These are phyloP conservation scores for Pelobates fuscus DNA, from an alignment of 2,113 vertebrate species.

Conservation along the genomic window DNA sequence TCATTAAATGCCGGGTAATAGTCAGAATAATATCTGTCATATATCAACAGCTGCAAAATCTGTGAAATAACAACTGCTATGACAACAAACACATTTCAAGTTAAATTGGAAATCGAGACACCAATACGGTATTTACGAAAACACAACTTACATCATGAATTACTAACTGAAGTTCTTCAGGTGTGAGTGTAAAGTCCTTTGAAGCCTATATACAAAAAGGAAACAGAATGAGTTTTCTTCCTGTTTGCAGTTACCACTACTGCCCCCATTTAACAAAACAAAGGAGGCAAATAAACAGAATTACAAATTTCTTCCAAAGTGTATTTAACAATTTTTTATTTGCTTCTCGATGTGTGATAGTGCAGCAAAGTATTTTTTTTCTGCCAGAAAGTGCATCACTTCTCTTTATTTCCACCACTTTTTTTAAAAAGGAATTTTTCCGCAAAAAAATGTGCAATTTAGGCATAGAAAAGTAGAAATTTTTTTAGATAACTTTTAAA, in stretches of 20 bases:
- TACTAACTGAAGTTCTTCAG: not conserved
- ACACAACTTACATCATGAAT: not conserved
- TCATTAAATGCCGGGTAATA: not conserved
- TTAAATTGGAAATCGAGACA: not conserved
- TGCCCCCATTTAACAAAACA: not conserved
- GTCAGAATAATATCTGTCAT: not conserved
- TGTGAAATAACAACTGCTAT: not conserved
- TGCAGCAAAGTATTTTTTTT: not conserved
- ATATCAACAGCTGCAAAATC: not conserved
- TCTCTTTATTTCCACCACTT: too few relatives aligned
- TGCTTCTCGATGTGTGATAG: not conserved
- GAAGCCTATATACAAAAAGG: not conserved
- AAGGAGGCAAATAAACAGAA: not conserved
- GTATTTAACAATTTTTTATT: not conserved
- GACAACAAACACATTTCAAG: too few relatives aligned
- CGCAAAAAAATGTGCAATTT: too few relatives aligned
- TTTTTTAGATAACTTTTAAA: too few relatives aligned
- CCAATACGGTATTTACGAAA: not conserved
- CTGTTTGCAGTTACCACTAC: too few relatives aligned
- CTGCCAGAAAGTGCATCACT: too few relatives aligned
- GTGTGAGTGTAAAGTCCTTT: not conserved
- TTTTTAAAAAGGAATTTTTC: too few relatives aligned
- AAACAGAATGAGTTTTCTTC: not conserved
- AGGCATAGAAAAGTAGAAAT: too few relatives aligned
- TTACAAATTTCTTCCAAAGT: not conserved